phyloP scores from a whole-genome alignment of 2,888 invertebrate species.

The Amphipyra tragopoginis region DNA sequence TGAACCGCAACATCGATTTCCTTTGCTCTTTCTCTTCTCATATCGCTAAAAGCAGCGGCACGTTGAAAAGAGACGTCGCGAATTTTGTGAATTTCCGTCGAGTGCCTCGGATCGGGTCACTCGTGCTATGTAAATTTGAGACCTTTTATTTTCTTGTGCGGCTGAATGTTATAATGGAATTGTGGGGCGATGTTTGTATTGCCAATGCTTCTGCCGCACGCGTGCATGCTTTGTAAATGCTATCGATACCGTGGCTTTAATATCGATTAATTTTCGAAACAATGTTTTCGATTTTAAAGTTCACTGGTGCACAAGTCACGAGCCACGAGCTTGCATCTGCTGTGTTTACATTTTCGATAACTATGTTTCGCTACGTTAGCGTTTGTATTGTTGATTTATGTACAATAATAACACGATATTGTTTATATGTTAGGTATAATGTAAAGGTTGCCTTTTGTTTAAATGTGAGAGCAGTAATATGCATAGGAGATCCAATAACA shows the following conservation, averaged over 20 bases:
- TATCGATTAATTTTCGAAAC: slow-evolving; percentile 77
- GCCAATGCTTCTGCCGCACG: slow-evolving; percentile 72
- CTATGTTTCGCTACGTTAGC: slow-evolving; percentile 61
- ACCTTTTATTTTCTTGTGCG: slow-evolving; percentile 79
- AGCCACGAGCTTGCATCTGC: slow-evolving; percentile 62
- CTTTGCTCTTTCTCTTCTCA: slow-evolving; percentile 69
- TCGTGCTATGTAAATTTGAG: slow-evolving; percentile 82
- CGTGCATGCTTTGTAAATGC: slow-evolving; percentile 70
- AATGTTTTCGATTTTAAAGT: slow-evolving; percentile 73
- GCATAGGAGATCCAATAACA: slow-evolving; percentile 28
- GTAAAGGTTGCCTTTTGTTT: slow-evolving; percentile 34
- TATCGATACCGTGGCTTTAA: slow-evolving; percentile 61
- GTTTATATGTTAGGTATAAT: slow-evolving; percentile 51
- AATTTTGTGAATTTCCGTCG: slow-evolving; percentile 67
- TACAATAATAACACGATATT: slow-evolving; percentile 36
- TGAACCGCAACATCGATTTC: slow-evolving; percentile 72
- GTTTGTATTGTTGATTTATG: slow-evolving; percentile 62
- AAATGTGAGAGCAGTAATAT: slow-evolving; percentile 27
- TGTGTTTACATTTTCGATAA: slow-evolving; percentile 68
- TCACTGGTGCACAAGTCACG: slow-evolving; percentile 69
- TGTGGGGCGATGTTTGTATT: slow-evolving; percentile 73
- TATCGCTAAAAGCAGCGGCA: slow-evolving; percentile 54
- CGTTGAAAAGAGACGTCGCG: slow-evolving; percentile 73
- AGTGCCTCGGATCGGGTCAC: slow-evolving; percentile 68
- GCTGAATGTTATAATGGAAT: slow-evolving; percentile 78